Percentiles rank a stretch among this genome's conserved stretches.
Evolutionary conservation across 2,888 invertebrate species (phyloP).

Genomic region (Noctuana brunneofusca): DNA sequence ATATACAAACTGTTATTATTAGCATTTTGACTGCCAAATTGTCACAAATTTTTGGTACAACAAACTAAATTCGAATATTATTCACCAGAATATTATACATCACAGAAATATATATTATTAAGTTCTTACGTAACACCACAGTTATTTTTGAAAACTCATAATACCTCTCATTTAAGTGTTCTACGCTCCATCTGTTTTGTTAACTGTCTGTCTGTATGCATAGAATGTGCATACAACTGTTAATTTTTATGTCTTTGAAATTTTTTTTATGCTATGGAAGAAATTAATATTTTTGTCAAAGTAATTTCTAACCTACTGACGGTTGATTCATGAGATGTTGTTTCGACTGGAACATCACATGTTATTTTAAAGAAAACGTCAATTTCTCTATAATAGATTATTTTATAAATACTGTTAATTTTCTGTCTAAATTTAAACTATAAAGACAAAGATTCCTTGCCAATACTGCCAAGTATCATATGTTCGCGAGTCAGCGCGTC

Average conservation of each 20-base stretch:
- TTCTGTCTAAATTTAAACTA: neutral
- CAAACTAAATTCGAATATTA: no score
- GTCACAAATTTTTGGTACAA: neutral
- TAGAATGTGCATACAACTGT: neutral
- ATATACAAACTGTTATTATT: neutral
- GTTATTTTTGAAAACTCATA: neutral
- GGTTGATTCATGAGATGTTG: neutral
- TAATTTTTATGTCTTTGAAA: neutral
- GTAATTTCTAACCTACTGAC: neutral
- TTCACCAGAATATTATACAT: no score
- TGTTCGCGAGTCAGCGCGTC: no score
- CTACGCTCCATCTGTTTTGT: neutral
- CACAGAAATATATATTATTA: no score
- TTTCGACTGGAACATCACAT: neutral
- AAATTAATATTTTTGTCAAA: neutral
- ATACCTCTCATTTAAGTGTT: neutral
- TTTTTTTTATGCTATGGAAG: neutral
- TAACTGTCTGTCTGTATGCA: neutral
- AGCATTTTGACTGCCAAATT: neutral
- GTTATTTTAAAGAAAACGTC: neutral
- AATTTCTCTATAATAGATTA: neutral
- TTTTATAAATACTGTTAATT: neutral
- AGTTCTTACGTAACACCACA: conserved; percentile 5
- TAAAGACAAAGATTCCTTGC: no score
- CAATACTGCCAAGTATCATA: no score